These are phyloP conservation scores for Dasyornis broadbenti DNA, from an alignment of 2,113 vertebrate genomes.

Conservation along the genomic window DNA sequence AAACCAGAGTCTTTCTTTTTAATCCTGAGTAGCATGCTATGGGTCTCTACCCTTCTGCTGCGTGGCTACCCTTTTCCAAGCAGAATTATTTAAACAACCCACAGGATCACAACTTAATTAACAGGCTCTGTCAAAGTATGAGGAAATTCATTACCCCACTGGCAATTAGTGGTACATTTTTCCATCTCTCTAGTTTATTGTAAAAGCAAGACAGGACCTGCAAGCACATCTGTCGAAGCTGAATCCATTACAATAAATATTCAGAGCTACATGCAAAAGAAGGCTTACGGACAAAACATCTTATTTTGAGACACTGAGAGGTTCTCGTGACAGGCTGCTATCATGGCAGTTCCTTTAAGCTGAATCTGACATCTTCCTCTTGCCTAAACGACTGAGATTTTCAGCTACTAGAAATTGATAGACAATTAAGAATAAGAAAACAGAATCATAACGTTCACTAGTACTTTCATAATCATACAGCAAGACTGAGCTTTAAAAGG, in stretches of 20 bases:
- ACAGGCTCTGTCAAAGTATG: not conserved
- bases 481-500: not conserved
- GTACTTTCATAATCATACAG: not conserved
- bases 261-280: not conserved
- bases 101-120: not conserved
- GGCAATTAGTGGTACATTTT: not conserved
- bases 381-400: not conserved
- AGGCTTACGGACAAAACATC: not conserved
- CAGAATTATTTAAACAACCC: not conserved
- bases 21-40: not conserved
- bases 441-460: not conserved
- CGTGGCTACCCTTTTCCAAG: not conserved
- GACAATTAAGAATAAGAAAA: not conserved
- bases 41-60: not conserved
- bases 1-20: not conserved
- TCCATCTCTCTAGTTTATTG: not conserved
- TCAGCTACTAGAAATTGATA: not conserved
- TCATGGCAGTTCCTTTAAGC: not conserved
- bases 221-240: not conserved
- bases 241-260: not conserved
- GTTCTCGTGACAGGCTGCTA: not conserved
- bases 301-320: not conserved
- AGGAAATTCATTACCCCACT: not conserved
- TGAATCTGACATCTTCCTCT: not conserved
- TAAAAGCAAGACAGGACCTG: not conserved